phyloP scores from a whole-genome alignment of 2,888 invertebrate genomes.

The Conchocele bisecta region DNA sequence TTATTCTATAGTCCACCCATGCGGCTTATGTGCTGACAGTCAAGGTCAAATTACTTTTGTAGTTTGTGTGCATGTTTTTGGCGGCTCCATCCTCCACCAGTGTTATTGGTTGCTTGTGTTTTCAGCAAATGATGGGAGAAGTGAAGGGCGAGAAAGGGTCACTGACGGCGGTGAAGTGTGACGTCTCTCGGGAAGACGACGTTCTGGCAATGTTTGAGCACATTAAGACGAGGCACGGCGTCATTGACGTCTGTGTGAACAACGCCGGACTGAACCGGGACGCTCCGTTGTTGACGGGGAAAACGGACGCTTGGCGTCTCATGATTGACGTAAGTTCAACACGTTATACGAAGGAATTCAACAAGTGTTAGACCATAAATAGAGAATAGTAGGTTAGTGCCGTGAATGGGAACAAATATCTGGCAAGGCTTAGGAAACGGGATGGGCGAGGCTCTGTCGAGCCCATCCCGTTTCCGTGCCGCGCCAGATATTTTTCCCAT shows the following conservation, averaged over 20 bases:
- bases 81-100: not conserved
- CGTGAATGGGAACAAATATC: no score
- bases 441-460: no score
- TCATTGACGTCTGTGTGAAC: slow-evolving; percentile 86
- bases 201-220: slow-evolving; percentile 85
- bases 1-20: no score
- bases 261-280: slow-evolving; percentile 85
- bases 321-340: slow-evolving; percentile 75
- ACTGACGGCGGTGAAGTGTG: slow-evolving; percentile 82
- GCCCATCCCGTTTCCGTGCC: no score
- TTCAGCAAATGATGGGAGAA: slow-evolving; percentile 50
- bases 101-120: not conserved
- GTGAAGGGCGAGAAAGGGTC: slow-evolving; percentile 58
- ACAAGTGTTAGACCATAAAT: no score
- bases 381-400: no score
- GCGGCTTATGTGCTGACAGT: no score
- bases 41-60: no score
- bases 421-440: no score
- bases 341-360: no score
- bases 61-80: not conserved
- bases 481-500: no score
- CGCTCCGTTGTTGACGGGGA: slow-evolving; percentile 78
- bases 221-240: slow-evolving; percentile 84
- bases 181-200: slow-evolving; percentile 85
- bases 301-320: slow-evolving; percentile 68